A percentile compares a stretch with the other conserved stretches of the same genome.
Evolutionary conservation across 2,113 vertebrate species (phyloP).

Genomic region (Antidorcas marsupialis): DNA sequence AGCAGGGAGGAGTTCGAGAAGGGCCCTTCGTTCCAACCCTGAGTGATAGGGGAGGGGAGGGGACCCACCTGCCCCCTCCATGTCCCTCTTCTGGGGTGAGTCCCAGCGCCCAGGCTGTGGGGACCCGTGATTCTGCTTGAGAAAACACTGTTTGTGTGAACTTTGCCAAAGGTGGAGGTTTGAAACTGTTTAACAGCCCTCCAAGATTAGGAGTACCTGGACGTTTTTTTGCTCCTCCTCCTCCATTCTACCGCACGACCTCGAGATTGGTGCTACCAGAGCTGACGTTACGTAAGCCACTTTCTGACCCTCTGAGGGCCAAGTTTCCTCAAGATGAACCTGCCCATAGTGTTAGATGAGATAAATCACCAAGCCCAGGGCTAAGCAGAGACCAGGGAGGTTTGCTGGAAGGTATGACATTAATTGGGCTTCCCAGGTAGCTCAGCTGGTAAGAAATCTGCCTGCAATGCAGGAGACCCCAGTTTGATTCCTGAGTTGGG

Average conservation of each 20-base stretch:
- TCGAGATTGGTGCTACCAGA: rapidly evolving
- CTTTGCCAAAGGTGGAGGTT: background rate
- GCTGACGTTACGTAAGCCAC: background rate
- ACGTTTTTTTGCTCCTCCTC: rapidly evolving
- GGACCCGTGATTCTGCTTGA: background rate
- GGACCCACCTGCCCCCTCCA: background rate
- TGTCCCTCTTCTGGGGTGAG: background rate
- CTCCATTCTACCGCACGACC: rapidly evolving
- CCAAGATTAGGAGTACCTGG: rapidly evolving
- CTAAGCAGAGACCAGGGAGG: background rate
- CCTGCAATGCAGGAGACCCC: background rate
- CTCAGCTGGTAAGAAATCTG: background rate
- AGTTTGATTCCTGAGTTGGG: background rate
- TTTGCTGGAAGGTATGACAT: background rate
- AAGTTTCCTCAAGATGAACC: background rate
- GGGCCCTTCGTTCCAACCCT: background rate
- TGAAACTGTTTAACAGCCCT: rapidly evolving
- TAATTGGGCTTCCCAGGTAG: background rate
- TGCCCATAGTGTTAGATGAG: background rate
- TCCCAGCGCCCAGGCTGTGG: background rate
- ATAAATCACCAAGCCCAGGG: background rate
- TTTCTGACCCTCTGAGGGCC: background rate
- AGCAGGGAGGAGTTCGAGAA: background rate
- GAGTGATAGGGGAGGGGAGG: background rate
- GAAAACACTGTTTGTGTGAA: background rate